Evolutionary conservation across 1,140 invertebrate species (phyloP).

Genomic region (Drosophila erecta): DNA sequence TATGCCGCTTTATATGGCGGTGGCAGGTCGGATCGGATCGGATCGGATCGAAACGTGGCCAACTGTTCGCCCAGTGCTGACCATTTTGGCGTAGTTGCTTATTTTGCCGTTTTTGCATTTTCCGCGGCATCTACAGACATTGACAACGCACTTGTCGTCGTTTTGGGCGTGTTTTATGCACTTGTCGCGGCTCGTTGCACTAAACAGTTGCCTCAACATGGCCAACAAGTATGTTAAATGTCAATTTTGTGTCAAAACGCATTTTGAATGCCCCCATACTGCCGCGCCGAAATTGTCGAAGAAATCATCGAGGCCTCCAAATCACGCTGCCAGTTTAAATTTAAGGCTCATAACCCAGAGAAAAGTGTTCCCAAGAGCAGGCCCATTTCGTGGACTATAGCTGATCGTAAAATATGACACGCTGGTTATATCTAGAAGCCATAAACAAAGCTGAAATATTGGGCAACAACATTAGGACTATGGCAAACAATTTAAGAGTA

Average conservation of each 20-base stretch:
- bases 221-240: constrained; percentile 76
- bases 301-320: constrained; percentile 4
- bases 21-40: constrained; percentile 47
- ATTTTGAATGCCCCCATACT: constrained; percentile 59
- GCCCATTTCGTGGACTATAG: constrained; percentile 26
- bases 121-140: constrained; percentile 36
- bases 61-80: constrained; percentile 64
- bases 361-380: constrained; percentile 33
- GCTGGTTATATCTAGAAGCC: constrained; percentile 69
- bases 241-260: constrained; percentile 79
- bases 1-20: constrained; percentile 61
- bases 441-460: constrained; percentile 77
- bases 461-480: constrained; percentile 61
- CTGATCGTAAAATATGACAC: constrained; percentile 73
- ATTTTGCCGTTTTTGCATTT: constrained; percentile 37
- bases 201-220: constrained; percentile 58
- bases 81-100: constrained; percentile 54
- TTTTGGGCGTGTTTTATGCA: constrained; percentile 75
- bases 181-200: constrained; percentile 43
- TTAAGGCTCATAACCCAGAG: constrained; percentile 42
- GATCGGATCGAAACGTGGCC: constrained; percentile 19
- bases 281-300: constrained; percentile 30
- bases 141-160: constrained; percentile 48
- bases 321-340: constrained; percentile 39
- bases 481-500: constrained; percentile 23